Evolutionary conservation across 1,140 invertebrate genomes (phyloP).

Genomic region (Aphis gossypii): DNA sequence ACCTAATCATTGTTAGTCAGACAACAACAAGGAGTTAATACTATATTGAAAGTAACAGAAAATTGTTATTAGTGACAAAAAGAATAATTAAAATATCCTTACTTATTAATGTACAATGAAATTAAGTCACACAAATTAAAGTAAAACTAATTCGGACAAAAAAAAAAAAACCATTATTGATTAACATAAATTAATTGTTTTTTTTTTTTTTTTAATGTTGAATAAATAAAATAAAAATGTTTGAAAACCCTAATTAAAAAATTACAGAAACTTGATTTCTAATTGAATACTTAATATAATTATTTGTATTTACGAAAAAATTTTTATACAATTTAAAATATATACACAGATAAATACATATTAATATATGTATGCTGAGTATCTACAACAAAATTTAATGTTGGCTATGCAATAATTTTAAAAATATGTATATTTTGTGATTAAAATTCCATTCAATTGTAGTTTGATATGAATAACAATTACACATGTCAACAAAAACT

Average conservation of each 20-base stretch:
- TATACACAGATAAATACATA: not conserved
- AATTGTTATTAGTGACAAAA: not conserved
- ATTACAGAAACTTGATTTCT: not conserved
- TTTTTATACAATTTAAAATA: not conserved
- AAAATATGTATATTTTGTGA: not conserved
- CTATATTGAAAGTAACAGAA: not conserved
- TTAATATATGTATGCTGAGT: not conserved
- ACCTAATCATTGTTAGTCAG: not conserved
- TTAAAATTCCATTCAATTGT: slow-evolving; percentile 1
- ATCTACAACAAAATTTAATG: not conserved
- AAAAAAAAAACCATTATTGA: not conserved
- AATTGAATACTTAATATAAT: not conserved
- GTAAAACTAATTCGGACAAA: not conserved
- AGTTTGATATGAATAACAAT: not conserved
- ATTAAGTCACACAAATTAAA: not conserved
- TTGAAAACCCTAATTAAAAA: not conserved
- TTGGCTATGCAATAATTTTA: not conserved
- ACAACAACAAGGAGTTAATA: not conserved
- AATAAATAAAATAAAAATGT: not conserved
- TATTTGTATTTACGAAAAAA: not conserved
- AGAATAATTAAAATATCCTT: not conserved
- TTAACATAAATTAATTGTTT: not conserved
- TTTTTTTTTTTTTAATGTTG: not conserved
- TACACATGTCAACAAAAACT: not conserved
- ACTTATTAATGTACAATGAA: not conserved